phyloP scores from a whole-genome alignment of 2,888 invertebrate genomes.

The Ichneumon xanthorius region DNA sequence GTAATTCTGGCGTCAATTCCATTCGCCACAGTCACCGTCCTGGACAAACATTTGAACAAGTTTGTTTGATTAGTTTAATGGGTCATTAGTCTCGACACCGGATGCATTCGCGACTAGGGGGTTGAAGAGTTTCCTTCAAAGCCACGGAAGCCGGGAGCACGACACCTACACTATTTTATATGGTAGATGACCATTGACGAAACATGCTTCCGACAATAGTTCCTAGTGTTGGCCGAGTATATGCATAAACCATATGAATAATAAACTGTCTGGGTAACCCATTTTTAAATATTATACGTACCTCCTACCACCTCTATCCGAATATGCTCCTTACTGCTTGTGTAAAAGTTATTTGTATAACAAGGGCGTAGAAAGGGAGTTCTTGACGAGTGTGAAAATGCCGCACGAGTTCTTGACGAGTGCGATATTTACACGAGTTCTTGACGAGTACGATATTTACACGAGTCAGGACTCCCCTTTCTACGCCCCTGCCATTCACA shows the following conservation, averaged over 20 bases:
- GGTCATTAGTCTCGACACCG: constrained; percentile 72
- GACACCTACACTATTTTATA: constrained; percentile 24
- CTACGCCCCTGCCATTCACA: too few species aligned
- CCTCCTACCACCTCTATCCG: too few species aligned
- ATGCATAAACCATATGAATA: not conserved
- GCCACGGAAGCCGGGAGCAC: not conserved
- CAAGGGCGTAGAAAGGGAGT: too few species aligned
- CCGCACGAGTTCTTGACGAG: too few species aligned
- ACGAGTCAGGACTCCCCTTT: too few species aligned
- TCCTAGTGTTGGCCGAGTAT: not conserved
- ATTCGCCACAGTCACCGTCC: constrained; percentile 10
- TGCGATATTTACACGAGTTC: too few species aligned
- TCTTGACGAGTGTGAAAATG: too few species aligned
- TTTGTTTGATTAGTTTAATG: constrained; percentile 78
- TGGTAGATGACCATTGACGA: not conserved
- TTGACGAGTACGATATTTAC: too few species aligned
- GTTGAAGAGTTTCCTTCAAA: constrained; percentile 5
- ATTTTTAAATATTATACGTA: not conserved
- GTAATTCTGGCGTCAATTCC: constrained; percentile 14
- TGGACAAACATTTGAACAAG: constrained; percentile 76
- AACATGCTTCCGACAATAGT: constrained; percentile 16
- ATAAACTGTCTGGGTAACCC: not conserved
- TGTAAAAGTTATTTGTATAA: not conserved
- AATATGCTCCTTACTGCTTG: not conserved
- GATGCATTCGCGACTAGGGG: constrained; percentile 24